phyloP scores from a whole-genome alignment of 1,140 invertebrate genomes.

The Drosophila auraria region DNA sequence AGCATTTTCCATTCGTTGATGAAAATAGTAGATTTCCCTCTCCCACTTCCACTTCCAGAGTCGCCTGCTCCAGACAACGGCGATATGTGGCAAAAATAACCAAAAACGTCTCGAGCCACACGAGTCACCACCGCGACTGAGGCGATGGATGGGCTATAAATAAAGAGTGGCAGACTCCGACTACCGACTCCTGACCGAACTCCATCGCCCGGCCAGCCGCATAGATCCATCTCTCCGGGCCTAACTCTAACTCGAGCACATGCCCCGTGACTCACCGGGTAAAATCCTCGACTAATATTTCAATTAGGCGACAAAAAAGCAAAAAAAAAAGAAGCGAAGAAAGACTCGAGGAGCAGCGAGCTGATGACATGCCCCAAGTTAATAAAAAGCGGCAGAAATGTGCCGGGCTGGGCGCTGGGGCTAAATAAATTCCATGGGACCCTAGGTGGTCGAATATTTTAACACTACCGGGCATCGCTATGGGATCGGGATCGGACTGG shows the following conservation, averaged over 20 bases:
- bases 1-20: conserved; percentile 33
- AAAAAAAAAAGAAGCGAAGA: conserved; percentile 7
- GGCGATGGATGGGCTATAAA: conserved; percentile 79
- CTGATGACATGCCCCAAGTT: conserved; percentile 74
- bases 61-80: conserved; percentile 56
- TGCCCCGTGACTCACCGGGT: conserved; percentile 54
- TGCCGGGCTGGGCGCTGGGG: conserved; percentile 45
- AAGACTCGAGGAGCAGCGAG: conserved; percentile 1
- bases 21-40: conserved; percentile 6
- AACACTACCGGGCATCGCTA: conserved; percentile 73
- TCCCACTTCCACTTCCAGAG: conserved; percentile 54
- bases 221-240: conserved; percentile 33
- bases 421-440: conserved; percentile 81
- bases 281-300: conserved; percentile 74
- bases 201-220: conserved; percentile 18
- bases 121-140: conserved; percentile 58
- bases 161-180: conserved; percentile 65
- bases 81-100: conserved; percentile 74
- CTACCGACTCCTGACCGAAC: conserved; percentile 39
- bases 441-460: conserved; percentile 84
- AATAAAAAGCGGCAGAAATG: conserved; percentile 83
- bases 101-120: conserved; percentile 69
- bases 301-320: conserved; percentile 65
- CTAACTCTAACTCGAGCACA: conserved; percentile 47
- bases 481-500: conserved; percentile 11